phyloP scores from a whole-genome alignment of 2,797 vertebrate genomes.

The Platyrinchus mystaceus region DNA sequence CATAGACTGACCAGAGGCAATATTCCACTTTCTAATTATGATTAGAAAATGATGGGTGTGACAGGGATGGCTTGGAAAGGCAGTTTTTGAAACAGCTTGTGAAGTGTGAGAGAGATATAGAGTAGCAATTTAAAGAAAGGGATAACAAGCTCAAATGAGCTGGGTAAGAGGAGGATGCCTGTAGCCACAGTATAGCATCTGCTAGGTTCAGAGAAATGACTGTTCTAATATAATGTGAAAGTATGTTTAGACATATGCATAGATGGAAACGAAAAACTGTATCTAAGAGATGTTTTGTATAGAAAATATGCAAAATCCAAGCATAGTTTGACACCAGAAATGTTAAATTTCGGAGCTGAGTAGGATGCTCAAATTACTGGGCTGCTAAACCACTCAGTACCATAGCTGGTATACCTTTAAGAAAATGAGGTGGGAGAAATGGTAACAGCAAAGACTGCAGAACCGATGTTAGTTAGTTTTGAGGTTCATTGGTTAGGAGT shows the following conservation, averaged over 20 bases:
- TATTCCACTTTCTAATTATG: background rate
- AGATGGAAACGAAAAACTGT: background rate
- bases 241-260: background rate
- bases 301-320: background rate
- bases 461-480: background rate
- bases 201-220: background rate
- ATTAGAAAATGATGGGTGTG: background rate
- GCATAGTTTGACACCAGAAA: background rate
- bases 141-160: slow-evolving; percentile 17
- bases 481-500: background rate
- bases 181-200: background rate
- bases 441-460: background rate
- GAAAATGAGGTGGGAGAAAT: background rate
- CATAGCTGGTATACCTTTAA: background rate
- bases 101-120: background rate
- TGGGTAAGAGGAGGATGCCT: background rate
- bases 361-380: background rate
- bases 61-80: slow-evolving; percentile 1
- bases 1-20: background rate
- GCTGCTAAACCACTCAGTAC: background rate
- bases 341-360: background rate
- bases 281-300: background rate
- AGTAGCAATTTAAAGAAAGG: background rate
- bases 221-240: background rate
- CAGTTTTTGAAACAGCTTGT: background rate